phyloP scores from a whole-genome alignment of 2,113 vertebrate genomes.

The Cochlearius cochlearius region DNA sequence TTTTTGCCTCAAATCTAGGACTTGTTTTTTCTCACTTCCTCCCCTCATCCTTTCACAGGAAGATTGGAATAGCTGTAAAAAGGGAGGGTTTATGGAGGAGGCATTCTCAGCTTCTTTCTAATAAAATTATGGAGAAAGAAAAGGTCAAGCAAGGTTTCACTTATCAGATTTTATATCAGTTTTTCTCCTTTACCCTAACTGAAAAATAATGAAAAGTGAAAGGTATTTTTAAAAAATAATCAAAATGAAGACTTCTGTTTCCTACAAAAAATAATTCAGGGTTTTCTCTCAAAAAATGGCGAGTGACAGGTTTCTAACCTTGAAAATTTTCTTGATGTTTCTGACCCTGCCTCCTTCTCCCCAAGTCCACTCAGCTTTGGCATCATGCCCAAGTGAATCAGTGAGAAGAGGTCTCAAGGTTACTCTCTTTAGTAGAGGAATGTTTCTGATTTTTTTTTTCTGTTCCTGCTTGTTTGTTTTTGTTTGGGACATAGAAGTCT shows the following conservation, averaged over 20 bases:
- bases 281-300: background rate
- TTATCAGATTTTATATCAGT: background rate
- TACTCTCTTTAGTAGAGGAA: background rate
- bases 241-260: background rate
- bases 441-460: background rate
- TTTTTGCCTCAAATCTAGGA: slow-evolving; percentile 42
- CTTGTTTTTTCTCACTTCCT: slow-evolving; percentile 41
- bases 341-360: background rate
- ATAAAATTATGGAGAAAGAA: slow-evolving; percentile 4
- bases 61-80: slow-evolving; percentile 3
- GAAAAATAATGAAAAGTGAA: background rate
- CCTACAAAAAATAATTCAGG: background rate
- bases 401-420: background rate
- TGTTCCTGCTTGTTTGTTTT: background rate
- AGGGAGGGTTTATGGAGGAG: background rate
- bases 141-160: slow-evolving; percentile 23
- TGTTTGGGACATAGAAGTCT: background rate
- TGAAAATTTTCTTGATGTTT: background rate
- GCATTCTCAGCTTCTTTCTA: slow-evolving; percentile 13
- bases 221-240: background rate
- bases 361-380: background rate
- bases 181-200: background rate
- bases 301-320: background rate
- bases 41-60: background rate
- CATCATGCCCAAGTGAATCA: background rate